Conservation (phyloP, 2,113 vertebrate genomes). For the Calypte anna region DNA sequence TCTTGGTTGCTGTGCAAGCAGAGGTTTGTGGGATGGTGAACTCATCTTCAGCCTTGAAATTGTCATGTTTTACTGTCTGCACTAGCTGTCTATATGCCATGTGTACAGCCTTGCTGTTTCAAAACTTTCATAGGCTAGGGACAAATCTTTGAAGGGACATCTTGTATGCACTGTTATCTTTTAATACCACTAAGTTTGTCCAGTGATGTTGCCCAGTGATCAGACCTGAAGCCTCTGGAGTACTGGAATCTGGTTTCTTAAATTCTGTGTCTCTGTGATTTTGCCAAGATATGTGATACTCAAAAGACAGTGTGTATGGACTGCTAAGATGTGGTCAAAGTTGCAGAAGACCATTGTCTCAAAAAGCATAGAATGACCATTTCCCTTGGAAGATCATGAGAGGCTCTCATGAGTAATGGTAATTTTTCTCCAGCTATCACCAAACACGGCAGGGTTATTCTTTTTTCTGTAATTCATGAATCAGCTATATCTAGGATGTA, state of each 20-base stretch:
- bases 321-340: not conserved
- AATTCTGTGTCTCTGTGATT: not conserved
- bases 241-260: not conserved
- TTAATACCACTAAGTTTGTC: not conserved
- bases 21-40: not conserved
- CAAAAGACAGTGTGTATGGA: not conserved
- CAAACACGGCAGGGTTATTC: not conserved
- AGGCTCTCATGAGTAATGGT: not conserved
- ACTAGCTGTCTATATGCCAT: not conserved
- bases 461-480: not conserved
- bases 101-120: not conserved
- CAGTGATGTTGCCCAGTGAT: not conserved
- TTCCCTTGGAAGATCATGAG: not conserved
- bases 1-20: not conserved
- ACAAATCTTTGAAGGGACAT: not conserved
- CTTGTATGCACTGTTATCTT: not conserved
- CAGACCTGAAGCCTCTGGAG: not conserved
- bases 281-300: not conserved
- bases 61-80: not conserved
- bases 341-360: not conserved
- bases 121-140: not conserved
- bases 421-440: not conserved
- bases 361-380: not conserved
- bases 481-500: not conserved
- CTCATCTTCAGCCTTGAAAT: not conserved